Evolutionary conservation across 2,113 vertebrate genomes (phyloP).

Genomic region (Penelope pileata): DNA sequence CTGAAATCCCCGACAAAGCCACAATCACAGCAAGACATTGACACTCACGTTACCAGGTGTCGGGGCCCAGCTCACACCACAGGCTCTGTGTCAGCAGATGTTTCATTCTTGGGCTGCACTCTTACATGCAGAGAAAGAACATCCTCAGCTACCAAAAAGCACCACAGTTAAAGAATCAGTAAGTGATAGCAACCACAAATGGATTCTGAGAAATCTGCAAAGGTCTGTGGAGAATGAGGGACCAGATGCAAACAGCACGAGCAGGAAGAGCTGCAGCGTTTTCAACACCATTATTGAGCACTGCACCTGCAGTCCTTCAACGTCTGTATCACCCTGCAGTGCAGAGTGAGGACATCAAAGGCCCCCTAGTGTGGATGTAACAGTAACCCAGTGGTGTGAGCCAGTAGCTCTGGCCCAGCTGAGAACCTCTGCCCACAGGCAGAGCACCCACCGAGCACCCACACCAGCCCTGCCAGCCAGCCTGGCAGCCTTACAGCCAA

Average conservation of each 20-base stretch:
- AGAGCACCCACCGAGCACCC: neutral
- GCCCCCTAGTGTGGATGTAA: neutral
- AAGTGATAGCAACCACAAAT: neutral
- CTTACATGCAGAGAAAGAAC: neutral
- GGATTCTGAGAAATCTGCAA: neutral
- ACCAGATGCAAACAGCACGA: neutral
- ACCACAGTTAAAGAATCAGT: neutral
- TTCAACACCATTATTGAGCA: neutral
- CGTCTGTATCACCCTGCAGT: neutral
- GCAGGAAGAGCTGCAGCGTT: neutral
- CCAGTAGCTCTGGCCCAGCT: neutral
- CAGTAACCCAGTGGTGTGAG: neutral
- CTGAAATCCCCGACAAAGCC: neutral
- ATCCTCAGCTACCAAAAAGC: neutral
- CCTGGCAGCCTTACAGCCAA: neutral
- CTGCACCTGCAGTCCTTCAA: neutral
- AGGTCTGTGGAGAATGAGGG: neutral
- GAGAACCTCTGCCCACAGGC: neutral
- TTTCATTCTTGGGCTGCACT: neutral
- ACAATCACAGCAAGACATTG: neutral
- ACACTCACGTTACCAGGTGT: rapidly evolving
- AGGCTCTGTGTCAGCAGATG: neutral
- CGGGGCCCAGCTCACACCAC: neutral
- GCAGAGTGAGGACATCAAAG: neutral
- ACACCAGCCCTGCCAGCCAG: neutral